phyloP scores from a whole-genome alignment of 2,113 vertebrate genomes.

The Bettongia penicillata region DNA sequence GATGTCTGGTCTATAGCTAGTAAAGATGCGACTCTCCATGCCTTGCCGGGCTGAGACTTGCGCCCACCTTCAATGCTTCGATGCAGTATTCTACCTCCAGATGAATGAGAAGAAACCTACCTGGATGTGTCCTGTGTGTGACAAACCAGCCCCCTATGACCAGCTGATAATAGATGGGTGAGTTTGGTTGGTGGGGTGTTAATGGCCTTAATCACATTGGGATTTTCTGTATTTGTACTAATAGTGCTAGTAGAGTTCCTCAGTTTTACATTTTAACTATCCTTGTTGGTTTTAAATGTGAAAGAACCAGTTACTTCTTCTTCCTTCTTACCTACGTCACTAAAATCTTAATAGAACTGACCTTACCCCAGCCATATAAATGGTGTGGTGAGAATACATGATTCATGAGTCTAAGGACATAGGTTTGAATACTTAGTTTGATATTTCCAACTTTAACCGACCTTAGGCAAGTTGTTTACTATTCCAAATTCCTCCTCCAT shows the following conservation, averaged over 20 bases:
- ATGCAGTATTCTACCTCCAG: conserved; percentile 98
- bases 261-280: neutral
- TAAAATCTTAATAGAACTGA: neutral
- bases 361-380: neutral
- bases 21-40: conserved; percentile 98
- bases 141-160: conserved; percentile 97
- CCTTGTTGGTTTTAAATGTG: neutral
- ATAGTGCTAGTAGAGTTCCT: no score
- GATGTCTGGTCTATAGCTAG: conserved; percentile 86
- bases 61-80: conserved; percentile 98
- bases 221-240: neutral
- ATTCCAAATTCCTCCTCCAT: neutral
- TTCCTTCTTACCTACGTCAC: neutral
- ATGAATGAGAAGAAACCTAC: conserved; percentile 99
- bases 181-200: conserved; percentile 10
- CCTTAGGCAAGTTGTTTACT: neutral
- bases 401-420: neutral
- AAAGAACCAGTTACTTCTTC: neutral
- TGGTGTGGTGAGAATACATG: neutral
- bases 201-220: neutral
- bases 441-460: neutral
- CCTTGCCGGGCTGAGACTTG: conserved; percentile 97
- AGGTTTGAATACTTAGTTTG: neutral
- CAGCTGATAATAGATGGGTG: conserved; percentile 98
- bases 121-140: conserved; percentile 98